These are phyloP conservation scores for Mnemiopsis leidyi DNA, from an alignment of 37 sponge, comb jelly and placozoan genomes.

Conservation along the genomic window DNA sequence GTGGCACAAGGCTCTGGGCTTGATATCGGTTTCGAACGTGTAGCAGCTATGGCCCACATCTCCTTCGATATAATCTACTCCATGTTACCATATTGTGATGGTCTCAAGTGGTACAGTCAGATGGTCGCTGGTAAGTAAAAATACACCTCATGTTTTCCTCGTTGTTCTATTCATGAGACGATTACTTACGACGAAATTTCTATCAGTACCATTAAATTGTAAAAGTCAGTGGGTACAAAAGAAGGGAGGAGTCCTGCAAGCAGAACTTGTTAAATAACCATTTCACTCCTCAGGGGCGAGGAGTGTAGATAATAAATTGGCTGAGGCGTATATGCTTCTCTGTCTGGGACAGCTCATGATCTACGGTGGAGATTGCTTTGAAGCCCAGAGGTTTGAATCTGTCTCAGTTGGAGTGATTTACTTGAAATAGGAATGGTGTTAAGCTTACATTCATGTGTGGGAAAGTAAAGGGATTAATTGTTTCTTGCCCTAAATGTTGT, in stretches of 20 bases:
- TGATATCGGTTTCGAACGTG: slow-evolving; percentile 1
- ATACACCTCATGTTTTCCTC: too few species aligned
- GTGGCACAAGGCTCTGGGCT: slow-evolving; percentile 16
- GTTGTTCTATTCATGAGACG: too few species aligned
- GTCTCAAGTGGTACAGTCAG: slow-evolving; percentile 49
- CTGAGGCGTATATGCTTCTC: slow-evolving; percentile 31
- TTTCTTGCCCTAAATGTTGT: too few species aligned
- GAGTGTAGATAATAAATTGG: background rate
- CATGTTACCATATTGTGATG: slow-evolving; percentile 49
- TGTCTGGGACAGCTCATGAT: slow-evolving; percentile 29
- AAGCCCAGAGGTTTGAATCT: slow-evolving; percentile 10
- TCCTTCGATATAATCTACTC: slow-evolving; percentile 43
- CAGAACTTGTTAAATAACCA: background rate
- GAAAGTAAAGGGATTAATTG: too few species aligned
- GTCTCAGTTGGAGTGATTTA: too few species aligned
- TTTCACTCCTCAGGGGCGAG: background rate
- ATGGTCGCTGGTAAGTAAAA: slow-evolving; percentile 13
- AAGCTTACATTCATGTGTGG: too few species aligned
- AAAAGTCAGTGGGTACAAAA: background rate
- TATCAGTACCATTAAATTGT: background rate
- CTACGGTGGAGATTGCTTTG: slow-evolving; percentile 13
- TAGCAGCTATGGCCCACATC: slow-evolving; percentile 51
- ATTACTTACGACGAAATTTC: too few species aligned
- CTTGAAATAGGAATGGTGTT: too few species aligned
- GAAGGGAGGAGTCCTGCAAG: too few species aligned